Evolutionary conservation across 2,888 invertebrate genomes (phyloP).

Genomic region (Hybos culiciformis): DNA sequence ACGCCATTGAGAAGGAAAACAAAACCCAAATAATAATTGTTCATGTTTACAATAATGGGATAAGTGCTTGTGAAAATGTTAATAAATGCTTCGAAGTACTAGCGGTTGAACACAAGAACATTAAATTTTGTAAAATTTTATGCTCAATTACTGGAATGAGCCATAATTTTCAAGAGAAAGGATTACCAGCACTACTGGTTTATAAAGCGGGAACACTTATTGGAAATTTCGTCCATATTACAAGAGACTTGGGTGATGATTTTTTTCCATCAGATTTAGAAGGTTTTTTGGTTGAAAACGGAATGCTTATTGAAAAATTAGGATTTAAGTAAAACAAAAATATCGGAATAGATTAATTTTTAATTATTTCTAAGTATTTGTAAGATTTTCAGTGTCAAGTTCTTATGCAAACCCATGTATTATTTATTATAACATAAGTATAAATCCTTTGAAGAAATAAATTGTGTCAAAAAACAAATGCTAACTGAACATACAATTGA

Average conservation of each 20-base stretch:
- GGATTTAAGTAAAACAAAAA: background rate
- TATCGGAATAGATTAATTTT: no score
- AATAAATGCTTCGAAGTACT: conserved; percentile 68
- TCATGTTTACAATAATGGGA: conserved; percentile 69
- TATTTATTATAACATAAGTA: no score
- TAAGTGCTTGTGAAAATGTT: conserved; percentile 61
- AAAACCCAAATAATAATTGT: conserved; percentile 70
- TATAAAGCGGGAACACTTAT: conserved; percentile 83
- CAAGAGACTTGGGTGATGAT: conserved; percentile 77
- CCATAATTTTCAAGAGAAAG: conserved; percentile 66
- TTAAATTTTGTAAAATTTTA: conserved; percentile 82
- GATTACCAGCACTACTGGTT: conserved; percentile 80
- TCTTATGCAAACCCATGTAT: no score
- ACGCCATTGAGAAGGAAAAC: conserved; percentile 79
- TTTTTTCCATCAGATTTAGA: conserved; percentile 86
- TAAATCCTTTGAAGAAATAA: no score
- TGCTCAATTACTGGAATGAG: conserved; percentile 76
- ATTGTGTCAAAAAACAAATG: no score
- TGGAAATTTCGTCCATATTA: conserved; percentile 81
- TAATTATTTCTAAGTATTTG: no score
- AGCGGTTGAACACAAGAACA: conserved; percentile 61
- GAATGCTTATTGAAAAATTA: conserved; percentile 58
- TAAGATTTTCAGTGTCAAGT: no score
- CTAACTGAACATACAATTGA: no score
- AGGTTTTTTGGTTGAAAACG: conserved; percentile 75